A percentile compares a stretch with the other conserved stretches of the same genome.
Conservation (phyloP, 2,797 vertebrate genomes). For the Petrocephalus sullivani region DNA sequence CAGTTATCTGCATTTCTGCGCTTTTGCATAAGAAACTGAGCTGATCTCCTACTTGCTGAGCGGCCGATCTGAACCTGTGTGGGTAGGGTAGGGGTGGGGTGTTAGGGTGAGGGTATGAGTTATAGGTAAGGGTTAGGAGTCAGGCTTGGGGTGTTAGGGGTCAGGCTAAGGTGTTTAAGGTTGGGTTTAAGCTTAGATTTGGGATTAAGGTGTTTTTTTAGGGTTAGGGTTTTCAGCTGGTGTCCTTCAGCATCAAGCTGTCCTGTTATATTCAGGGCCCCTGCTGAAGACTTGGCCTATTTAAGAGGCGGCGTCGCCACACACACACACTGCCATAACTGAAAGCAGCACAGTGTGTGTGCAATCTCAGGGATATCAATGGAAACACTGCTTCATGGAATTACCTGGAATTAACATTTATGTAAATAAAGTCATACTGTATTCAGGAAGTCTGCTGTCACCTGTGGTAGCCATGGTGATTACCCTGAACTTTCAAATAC, state of each 20-base stretch:
- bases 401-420: not conserved
- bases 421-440: not conserved
- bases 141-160: not conserved
- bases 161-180: not conserved
- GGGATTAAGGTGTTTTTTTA: not conserved
- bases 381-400: not conserved
- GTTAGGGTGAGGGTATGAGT: not conserved
- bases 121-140: too few species aligned
- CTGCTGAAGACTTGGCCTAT: not conserved
- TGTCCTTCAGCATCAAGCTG: not conserved
- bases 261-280: slow-evolving; percentile 3
- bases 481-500: not conserved
- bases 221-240: not conserved
- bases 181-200: not conserved
- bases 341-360: not conserved
- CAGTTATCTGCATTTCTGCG: not conserved
- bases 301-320: not conserved
- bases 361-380: not conserved
- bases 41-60: not conserved
- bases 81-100: not conserved
- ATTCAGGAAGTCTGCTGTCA: not conserved
- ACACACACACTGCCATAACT: not conserved
- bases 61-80: not conserved
- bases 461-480: not conserved
- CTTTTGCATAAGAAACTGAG: not conserved